Evolutionary conservation across 1,140 invertebrate species (phyloP).

Genomic region (Zaprionus davidi): DNA sequence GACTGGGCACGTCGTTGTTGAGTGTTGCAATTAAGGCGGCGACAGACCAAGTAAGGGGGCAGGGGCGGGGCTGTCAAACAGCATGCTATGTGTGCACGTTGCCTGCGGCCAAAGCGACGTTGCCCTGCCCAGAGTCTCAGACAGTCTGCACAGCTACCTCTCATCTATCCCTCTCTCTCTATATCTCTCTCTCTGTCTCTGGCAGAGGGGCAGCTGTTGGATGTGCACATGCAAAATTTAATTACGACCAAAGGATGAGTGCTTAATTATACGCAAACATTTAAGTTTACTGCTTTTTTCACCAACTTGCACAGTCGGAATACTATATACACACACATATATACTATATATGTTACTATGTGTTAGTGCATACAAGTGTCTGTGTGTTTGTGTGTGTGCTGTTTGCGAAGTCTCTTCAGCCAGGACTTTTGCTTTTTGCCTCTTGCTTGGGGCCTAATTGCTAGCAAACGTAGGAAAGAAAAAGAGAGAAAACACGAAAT

Average conservation of each 20-base stretch:
- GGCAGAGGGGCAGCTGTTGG: constrained; percentile 57
- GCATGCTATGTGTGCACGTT: background rate
- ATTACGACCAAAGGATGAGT: constrained; percentile 84
- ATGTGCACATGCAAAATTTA: constrained; percentile 84
- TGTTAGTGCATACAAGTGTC: background rate
- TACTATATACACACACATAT: background rate
- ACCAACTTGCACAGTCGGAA: background rate
- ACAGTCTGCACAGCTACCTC: background rate
- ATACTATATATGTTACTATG: background rate
- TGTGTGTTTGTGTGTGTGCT: background rate
- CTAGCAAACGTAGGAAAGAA: background rate
- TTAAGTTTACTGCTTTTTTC: constrained; percentile 72
- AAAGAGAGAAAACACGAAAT: background rate
- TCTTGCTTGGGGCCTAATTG: constrained; percentile 35
- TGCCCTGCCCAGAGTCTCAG: constrained; percentile 34
- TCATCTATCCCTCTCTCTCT: background rate
- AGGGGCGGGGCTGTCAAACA: constrained; percentile 24
- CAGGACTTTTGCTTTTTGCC: constrained; percentile 23
- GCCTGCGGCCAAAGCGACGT: constrained; percentile 30
- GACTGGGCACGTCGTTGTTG: constrained; percentile 48
- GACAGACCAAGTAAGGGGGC: constrained; percentile 23
- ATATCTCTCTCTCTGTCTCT: background rate
- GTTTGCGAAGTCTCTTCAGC: background rate
- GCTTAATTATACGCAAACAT: constrained; percentile 84
- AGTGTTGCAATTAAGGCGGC: constrained; percentile 77